Evolutionary conservation across 2,888 invertebrate genomes (phyloP).

Genomic region (Synanthedon myopaeformis): DNA sequence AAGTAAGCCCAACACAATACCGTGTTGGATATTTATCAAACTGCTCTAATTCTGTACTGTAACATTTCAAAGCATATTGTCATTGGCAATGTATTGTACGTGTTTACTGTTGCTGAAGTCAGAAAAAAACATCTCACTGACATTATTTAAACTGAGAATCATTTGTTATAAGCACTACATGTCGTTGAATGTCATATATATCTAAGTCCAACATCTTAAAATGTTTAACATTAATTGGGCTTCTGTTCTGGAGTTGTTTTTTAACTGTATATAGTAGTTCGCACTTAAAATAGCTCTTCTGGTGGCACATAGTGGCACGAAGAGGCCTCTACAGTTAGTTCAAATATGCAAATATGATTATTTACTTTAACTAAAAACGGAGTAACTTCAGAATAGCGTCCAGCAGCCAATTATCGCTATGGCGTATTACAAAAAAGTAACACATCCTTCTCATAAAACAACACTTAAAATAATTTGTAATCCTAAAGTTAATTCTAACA

Average conservation of each 20-base stretch:
- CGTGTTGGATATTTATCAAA: conserved; percentile 46
- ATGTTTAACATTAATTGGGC: conserved; percentile 13
- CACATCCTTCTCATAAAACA: too few relatives aligned
- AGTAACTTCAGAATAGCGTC: not conserved
- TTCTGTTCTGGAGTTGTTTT: conserved; percentile 27
- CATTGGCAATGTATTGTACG: conserved; percentile 8
- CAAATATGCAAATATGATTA: conserved; percentile 37
- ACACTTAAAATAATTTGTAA: not conserved
- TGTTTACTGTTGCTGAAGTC: not conserved
- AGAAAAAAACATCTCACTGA: conserved; percentile 24
- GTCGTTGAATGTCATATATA: conserved; percentile 18
- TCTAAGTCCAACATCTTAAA: conserved; percentile 21
- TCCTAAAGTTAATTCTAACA: too few relatives aligned
- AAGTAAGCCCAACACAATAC: conserved; percentile 41
- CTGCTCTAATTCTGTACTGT: conserved; percentile 32
- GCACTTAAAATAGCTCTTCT: conserved; percentile 16
- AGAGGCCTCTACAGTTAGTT: conserved; percentile 46
- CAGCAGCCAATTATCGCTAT: not conserved
- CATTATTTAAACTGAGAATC: conserved; percentile 26
- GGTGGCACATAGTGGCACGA: conserved; percentile 30
- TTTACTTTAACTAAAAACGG: not conserved
- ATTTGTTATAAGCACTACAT: conserved; percentile 27
- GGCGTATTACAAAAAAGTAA: too few relatives aligned
- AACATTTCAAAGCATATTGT: conserved; percentile 27
- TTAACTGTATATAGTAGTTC: conserved; percentile 2